These are phyloP conservation scores for Cheilosia urbana DNA, from an alignment of 2,888 invertebrate species.

Conservation along the genomic window DNA sequence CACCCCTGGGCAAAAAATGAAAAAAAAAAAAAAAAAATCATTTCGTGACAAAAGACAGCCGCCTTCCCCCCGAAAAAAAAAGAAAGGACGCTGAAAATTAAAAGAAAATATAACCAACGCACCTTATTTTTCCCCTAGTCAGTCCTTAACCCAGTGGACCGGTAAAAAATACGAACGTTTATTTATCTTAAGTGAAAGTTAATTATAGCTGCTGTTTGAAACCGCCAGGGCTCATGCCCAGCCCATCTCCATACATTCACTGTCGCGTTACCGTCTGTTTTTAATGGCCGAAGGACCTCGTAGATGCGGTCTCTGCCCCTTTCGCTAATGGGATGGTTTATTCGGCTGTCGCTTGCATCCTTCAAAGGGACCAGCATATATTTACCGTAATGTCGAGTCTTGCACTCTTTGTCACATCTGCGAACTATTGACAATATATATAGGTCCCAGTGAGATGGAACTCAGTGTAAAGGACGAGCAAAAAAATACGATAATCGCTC, in stretches of 20 bases:
- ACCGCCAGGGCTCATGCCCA: not conserved
- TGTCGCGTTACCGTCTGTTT: constrained; percentile 58
- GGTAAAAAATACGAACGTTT: constrained; percentile 57
- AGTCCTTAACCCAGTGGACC: constrained; percentile 3
- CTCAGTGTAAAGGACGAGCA: constrained; percentile 25
- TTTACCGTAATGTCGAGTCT: constrained; percentile 42
- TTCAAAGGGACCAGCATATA: constrained; percentile 49
- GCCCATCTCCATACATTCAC: constrained; percentile 8
- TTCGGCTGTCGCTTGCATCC: constrained; percentile 54
- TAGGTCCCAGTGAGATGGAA: constrained; percentile 53
- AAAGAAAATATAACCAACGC: too few relatives aligned
- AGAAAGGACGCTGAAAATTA: too few relatives aligned
- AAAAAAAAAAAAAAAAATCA: constrained; percentile 37
- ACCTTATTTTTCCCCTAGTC: constrained; percentile 8
- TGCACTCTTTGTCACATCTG: not conserved
- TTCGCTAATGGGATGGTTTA: constrained; percentile 52
- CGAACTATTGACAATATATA: constrained; percentile 34
- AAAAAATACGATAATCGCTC: constrained; percentile 55
- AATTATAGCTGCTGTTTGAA: constrained; percentile 46
- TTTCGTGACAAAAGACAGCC: constrained; percentile 51
- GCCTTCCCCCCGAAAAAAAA: too few relatives aligned
- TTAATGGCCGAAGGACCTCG: constrained; percentile 69
- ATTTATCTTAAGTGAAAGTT: constrained; percentile 73
- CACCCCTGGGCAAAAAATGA: constrained; percentile 50
- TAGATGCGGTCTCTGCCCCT: constrained; percentile 44